Evolutionary conservation across 1,140 invertebrate species (phyloP), one percentile per base, ranked within the genome.

Genomic region (Diabrotica undecimpunctata): DNA sequence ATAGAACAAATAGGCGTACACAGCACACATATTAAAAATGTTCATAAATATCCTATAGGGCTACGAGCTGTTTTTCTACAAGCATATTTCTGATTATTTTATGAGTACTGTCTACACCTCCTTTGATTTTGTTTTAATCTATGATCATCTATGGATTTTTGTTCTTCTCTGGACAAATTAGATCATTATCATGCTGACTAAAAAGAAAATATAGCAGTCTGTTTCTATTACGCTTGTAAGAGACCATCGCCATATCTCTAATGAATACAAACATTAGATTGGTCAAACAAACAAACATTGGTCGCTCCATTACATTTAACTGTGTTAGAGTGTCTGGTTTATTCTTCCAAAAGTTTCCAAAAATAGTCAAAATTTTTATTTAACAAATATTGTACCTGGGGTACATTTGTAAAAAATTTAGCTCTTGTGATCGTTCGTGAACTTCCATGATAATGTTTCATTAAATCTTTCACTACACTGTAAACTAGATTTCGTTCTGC

Each of bases 101-200:
- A 51, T 64, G 65, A 2, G 54, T 38, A 63, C 62, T 69, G 60
- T 66, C 65, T 14, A 69, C 61, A 2, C 50, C 79, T n/a, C 64
- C 56, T 14, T 70, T 67, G 25, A 57, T 70, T 58, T 61, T 57
- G 52, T 70, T 70, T 25, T 67, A 67, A 59, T 70, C 54, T 36
- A 67, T 50, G 50, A 81, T 75, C 6, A 81, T 76, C 50, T 78
- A 68, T 10, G 79, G 78, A n/a, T n/a, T n/a, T 66, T 79, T 80
- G 0, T 56, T 10, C 25, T 56, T 46, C 25, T 46, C 39, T 8
- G 0, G 7, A 37, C 14, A 0, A 36, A 56, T 14, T n/a, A 9
- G 13, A 14, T 64, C 65, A 55, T 39, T 56, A 54, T 71, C 38
- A 67, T 77, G 75, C 50, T 69, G 66, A 25, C 54, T 67, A 11